Conservation (phyloP, 2,797 vertebrate species). For the Sebastes steindachneri region DNA sequence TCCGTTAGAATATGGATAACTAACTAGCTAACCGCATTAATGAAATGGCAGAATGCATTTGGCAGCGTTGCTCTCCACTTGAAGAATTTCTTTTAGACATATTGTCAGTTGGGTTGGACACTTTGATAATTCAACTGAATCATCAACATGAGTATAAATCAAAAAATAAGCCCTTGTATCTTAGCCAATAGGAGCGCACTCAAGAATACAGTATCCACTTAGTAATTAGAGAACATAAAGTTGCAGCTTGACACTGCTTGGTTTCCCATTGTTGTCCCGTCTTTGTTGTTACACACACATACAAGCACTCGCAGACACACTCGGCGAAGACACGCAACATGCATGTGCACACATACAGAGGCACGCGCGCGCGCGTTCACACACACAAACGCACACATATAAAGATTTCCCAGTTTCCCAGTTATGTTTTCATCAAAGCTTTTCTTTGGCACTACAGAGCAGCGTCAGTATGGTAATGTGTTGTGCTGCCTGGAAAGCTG, state of each 20-base stretch:
- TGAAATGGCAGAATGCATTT: constrained; percentile 75
- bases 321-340: not conserved
- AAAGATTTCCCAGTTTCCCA: constrained; percentile 84
- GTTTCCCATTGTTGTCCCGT: constrained; percentile 79
- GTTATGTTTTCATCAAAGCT: constrained; percentile 88
- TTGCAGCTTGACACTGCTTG: constrained; percentile 84
- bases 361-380: constrained; percentile 3
- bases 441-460: constrained; percentile 86
- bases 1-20: constrained; percentile 83
- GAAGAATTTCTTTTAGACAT: constrained; percentile 75
- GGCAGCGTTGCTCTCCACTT: constrained; percentile 70
- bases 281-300: constrained; percentile 76
- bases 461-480: constrained; percentile 85
- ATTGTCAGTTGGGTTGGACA: constrained; percentile 73
- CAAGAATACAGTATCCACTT: constrained; percentile 74
- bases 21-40: constrained; percentile 80
- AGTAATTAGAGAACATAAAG: constrained; percentile 84
- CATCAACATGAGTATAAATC: constrained; percentile 76
- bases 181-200: constrained; percentile 71
- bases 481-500: constrained; percentile 86
- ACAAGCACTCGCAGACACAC: constrained; percentile 19
- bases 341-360: not conserved
- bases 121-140: constrained; percentile 76
- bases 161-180: constrained; percentile 70
- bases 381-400: constrained; percentile 72